These are phyloP conservation scores for Darevskia nairensis DNA, from an alignment of 2,797 vertebrate species.

Conservation along the genomic window DNA sequence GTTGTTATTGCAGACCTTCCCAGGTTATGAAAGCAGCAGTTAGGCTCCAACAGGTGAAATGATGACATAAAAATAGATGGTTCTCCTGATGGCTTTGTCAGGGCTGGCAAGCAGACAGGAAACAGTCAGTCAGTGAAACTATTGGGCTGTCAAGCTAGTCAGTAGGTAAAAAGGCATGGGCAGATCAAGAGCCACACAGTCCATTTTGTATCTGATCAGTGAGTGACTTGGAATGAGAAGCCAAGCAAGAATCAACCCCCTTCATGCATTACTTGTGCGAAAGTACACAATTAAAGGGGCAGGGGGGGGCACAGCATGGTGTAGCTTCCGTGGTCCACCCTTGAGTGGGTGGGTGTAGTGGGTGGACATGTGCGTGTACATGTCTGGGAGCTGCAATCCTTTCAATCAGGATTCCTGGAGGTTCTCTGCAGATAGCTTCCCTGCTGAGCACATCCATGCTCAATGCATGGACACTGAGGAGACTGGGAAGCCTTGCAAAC, in stretches of 20 bases:
- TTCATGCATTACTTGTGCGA: too few relatives aligned
- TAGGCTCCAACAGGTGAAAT: background rate
- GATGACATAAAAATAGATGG: background rate
- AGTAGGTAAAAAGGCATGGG: background rate
- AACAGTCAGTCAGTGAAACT: background rate
- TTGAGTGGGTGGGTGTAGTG: too few relatives aligned
- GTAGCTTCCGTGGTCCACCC: too few relatives aligned
- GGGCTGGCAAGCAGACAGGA: background rate
- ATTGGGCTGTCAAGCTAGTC: background rate
- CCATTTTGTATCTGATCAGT: background rate
- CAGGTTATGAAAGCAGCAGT: background rate
- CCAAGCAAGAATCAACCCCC: background rate
- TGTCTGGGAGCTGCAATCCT: too few relatives aligned
- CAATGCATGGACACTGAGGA: too few relatives aligned
- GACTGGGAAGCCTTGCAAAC: too few relatives aligned
- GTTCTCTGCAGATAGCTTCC: too few relatives aligned
- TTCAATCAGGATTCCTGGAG: too few relatives aligned
- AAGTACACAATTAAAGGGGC: too few relatives aligned
- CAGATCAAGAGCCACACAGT: background rate
- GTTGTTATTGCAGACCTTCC: background rate
- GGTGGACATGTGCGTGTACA: too few relatives aligned
- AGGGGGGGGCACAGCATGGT: too few relatives aligned
- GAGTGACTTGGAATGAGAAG: background rate
- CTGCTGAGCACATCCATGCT: too few relatives aligned
- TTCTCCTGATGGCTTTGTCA: background rate